Conservation (phyloP, 2,888 invertebrate species). For the Odontothrips loti region DNA sequence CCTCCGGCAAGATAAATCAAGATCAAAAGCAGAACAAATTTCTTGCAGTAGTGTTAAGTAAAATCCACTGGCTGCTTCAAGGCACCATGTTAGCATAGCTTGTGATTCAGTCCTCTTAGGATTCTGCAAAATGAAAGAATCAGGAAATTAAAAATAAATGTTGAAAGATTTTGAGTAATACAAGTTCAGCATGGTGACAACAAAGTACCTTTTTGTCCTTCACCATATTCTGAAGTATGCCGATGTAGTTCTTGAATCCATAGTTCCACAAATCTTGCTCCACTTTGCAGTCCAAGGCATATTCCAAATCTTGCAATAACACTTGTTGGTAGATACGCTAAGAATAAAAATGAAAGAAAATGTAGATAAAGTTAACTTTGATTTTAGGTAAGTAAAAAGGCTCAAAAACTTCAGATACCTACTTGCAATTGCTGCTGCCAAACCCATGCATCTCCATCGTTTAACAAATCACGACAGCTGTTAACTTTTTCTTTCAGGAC, state of each 20-base stretch:
- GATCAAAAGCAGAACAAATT: slow-evolving; percentile 73
- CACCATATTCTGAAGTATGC: slow-evolving; percentile 66
- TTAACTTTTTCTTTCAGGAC: slow-evolving; percentile 17
- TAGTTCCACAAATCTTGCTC: slow-evolving; percentile 87
- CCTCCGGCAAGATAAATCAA: slow-evolving; percentile 71
- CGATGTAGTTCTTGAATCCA: slow-evolving; percentile 84
- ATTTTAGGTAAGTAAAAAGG: not conserved
- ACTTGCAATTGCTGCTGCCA: slow-evolving; percentile 29
- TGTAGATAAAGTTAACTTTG: slow-evolving; percentile 47
- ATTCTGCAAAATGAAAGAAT: slow-evolving; percentile 52
- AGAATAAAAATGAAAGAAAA: slow-evolving; percentile 39
- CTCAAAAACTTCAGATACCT: slow-evolving; percentile 47
- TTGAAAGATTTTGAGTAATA: not conserved
- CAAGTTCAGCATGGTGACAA: not conserved
- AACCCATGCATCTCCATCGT: slow-evolving; percentile 28
- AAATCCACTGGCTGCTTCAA: slow-evolving; percentile 81
- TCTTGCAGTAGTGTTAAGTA: slow-evolving; percentile 76
- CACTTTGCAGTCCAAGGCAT: slow-evolving; percentile 81
- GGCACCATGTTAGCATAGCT: slow-evolving; percentile 71
- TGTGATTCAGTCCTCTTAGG: slow-evolving; percentile 69
- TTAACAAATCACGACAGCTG: slow-evolving; percentile 5
- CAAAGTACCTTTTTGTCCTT: slow-evolving; percentile 69
- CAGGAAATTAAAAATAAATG: slow-evolving; percentile 28
- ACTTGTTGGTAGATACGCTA: slow-evolving; percentile 68
- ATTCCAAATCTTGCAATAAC: slow-evolving; percentile 74